phyloP scores from a whole-genome alignment of 2,113 vertebrate species.

The Zeus faber region DNA sequence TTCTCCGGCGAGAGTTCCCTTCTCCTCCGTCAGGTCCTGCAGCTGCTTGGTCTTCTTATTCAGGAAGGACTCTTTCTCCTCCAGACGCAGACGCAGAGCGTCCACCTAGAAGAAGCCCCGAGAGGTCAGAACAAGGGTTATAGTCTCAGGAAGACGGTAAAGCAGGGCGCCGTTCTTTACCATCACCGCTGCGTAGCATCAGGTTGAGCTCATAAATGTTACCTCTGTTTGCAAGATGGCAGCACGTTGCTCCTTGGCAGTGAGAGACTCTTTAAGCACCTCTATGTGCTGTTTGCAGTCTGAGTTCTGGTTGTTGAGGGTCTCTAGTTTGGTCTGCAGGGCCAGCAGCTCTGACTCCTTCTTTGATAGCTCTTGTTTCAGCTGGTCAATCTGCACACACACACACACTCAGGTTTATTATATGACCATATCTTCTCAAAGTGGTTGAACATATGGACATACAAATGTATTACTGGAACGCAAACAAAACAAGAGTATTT shows the following conservation, averaged over 20 bases:
- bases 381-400: constrained; percentile 87
- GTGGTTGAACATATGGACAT: no score
- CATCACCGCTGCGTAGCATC: no score
- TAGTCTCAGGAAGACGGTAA: no score
- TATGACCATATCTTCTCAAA: no score
- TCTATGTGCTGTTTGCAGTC: constrained; percentile 99
- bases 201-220: constrained; percentile 15
- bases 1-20: constrained; percentile 94
- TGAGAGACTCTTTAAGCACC: constrained; percentile 99
- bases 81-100: constrained; percentile 90
- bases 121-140: no score
- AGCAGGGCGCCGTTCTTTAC: no score
- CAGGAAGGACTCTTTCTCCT: constrained; percentile 97
- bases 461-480: no score
- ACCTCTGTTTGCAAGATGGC: constrained; percentile 99
- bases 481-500: no score
- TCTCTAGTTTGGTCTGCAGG: constrained; percentile 99
- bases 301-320: constrained; percentile 98
- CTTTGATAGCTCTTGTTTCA: constrained; percentile 98
- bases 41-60: constrained; percentile 99
- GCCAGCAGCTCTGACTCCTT: constrained; percentile 98
- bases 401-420: neutral
- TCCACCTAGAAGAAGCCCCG: constrained; percentile 82
- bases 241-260: constrained; percentile 99
- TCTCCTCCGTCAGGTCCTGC: constrained; percentile 98